Evolutionary conservation across 64 coral and sea anemone species (phyloP).

Genomic region (Stylophora pistillata): DNA sequence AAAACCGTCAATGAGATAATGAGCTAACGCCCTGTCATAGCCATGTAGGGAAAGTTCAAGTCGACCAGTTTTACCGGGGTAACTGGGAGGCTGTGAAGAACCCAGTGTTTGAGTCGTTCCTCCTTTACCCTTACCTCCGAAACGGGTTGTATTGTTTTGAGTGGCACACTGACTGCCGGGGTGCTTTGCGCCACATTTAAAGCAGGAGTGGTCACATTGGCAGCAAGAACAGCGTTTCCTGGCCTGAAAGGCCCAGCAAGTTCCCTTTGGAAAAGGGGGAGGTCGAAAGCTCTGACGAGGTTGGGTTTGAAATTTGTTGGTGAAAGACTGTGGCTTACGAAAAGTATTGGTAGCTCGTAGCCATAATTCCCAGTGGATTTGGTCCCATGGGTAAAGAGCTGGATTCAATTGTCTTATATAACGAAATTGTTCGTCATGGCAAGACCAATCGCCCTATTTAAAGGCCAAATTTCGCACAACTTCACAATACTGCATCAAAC

Average conservation of each 20-base stretch:
- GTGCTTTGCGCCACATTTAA: not conserved
- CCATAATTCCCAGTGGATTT: slow-evolving; percentile 18
- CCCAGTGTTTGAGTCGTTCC: not conserved
- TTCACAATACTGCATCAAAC: not conserved
- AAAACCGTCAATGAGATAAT: no score
- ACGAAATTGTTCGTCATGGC: not conserved
- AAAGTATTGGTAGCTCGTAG: not conserved
- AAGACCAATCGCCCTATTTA: not conserved
- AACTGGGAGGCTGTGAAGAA: not conserved
- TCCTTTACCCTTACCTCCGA: not conserved
- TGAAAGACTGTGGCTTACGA: not conserved
- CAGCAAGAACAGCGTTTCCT: not conserved
- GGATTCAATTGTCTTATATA: not conserved
- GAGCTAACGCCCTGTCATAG: not conserved
- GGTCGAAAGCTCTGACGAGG: not conserved
- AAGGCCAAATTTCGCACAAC: slow-evolving; percentile 18
- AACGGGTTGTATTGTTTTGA: not conserved
- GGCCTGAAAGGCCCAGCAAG: slow-evolving; percentile 24
- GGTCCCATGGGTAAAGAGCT: not conserved
- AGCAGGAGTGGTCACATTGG: not conserved
- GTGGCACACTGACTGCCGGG: not conserved
- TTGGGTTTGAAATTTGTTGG: not conserved
- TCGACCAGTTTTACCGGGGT: not conserved
- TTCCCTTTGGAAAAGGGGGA: not conserved
- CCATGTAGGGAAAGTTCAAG: not conserved